Conservation (phyloP, 2,113 vertebrate species). For the Tiliqua scincoides region DNA sequence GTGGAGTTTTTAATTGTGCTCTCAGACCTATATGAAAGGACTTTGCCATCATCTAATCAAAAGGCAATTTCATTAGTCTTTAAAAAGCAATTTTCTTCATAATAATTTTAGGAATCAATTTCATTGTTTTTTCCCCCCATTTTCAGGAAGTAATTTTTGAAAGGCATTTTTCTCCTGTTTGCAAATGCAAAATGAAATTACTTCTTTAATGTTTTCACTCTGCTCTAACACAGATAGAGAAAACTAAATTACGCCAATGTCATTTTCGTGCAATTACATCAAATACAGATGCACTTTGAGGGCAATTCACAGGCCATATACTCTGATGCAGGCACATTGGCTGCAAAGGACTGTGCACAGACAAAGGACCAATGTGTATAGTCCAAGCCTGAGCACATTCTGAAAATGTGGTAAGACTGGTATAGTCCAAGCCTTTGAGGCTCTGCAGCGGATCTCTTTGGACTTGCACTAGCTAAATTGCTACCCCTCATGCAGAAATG, state of each 20-base stretch:
- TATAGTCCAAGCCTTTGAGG: too few species aligned
- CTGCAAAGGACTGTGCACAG: not conserved
- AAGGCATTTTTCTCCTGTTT: not conserved
- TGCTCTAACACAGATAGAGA: not conserved
- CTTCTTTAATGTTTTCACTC: slow-evolving; percentile 39
- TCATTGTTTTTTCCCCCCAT: slow-evolving; percentile 36
- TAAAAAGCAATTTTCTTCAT: slow-evolving; percentile 56
- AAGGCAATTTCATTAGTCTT: slow-evolving; percentile 59
- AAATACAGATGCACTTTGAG: not conserved
- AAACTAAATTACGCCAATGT: slow-evolving; percentile 16
- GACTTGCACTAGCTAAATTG: too few species aligned
- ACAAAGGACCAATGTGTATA: too few species aligned
- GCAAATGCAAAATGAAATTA: slow-evolving; percentile 28
- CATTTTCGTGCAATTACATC: slow-evolving; percentile 5
- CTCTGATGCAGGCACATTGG: not conserved
- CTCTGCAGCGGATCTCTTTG: too few species aligned
- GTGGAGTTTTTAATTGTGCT: slow-evolving; percentile 32
- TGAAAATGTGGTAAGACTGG: too few species aligned
- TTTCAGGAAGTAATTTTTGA: slow-evolving; percentile 40
- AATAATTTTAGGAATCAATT: slow-evolving; percentile 34
- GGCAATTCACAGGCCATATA: not conserved
- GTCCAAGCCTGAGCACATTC: too few species aligned
- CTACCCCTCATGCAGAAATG: too few species aligned
- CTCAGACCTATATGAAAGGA: slow-evolving; percentile 31
- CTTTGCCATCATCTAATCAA: slow-evolving; percentile 9